phyloP scores from a whole-genome alignment of 2,113 vertebrate species.

The Archocentrus centrarchus region DNA sequence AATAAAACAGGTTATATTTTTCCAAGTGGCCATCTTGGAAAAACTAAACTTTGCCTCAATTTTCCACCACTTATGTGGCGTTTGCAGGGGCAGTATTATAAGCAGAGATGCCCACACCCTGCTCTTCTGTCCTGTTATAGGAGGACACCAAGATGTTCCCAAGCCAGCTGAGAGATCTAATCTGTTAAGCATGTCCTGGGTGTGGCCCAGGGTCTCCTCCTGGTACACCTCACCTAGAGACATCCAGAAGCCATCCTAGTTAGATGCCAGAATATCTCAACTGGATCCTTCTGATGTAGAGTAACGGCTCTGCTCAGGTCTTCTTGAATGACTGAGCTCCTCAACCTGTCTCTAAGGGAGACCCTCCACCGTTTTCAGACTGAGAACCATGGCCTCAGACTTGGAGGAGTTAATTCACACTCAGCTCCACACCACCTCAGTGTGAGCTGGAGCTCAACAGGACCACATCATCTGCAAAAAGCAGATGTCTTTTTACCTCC shows the following conservation, averaged over 20 bases:
- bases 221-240: too few species aligned
- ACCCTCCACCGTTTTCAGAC: neutral
- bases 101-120: neutral
- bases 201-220: too few species aligned
- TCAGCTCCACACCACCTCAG: neutral
- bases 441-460: neutral
- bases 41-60: neutral
- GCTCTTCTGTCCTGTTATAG: neutral
- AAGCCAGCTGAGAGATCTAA: neutral
- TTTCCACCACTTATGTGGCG: neutral
- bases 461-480: neutral
- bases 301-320: too few species aligned
- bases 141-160: neutral
- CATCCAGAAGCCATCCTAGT: too few species aligned
- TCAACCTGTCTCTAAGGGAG: too few species aligned
- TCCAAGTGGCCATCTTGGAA: neutral
- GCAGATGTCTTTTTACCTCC: neutral
- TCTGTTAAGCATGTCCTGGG: too few species aligned
- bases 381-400: neutral
- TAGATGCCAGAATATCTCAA: neutral
- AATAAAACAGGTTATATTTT: neutral
- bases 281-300: neutral
- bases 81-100: too few species aligned
- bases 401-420: neutral
- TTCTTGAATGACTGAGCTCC: too few species aligned